phyloP scores from a whole-genome alignment of 2,888 invertebrate species.

The Caenorhabditis angaria region DNA sequence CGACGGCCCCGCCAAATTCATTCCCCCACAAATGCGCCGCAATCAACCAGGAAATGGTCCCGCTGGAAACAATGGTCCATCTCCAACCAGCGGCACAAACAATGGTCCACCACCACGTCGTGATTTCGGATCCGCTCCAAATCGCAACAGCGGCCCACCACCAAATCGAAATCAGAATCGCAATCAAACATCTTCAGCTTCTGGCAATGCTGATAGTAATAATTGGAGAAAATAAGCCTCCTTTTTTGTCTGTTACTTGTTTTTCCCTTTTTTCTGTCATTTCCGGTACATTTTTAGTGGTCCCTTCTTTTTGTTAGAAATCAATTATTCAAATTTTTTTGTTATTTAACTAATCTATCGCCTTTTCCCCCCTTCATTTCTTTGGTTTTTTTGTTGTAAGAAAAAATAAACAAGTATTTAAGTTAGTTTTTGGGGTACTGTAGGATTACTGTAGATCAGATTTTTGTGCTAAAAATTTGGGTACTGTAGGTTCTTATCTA shows the following conservation, averaged over 20 bases:
- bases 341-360: not conserved
- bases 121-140: not conserved
- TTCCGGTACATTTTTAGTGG: conserved; percentile 6
- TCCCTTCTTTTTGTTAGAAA: too few relatives aligned
- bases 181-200: too few relatives aligned
- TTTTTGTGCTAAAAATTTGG: too few relatives aligned
- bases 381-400: too few relatives aligned
- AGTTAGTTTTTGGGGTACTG: too few relatives aligned
- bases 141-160: not conserved
- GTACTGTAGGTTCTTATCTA: too few relatives aligned
- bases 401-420: too few relatives aligned
- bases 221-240: conserved; percentile 44
- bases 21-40: conserved; percentile 22
- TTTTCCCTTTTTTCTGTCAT: conserved; percentile 14
- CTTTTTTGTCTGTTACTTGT: conserved; percentile 10
- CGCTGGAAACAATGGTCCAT: conserved; percentile 14
- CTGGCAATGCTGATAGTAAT: conserved; percentile 32
- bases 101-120: conserved; percentile 7
- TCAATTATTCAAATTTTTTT: conserved; percentile 5
- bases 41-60: conserved; percentile 3
- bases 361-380: too few relatives aligned
- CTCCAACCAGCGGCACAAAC: not conserved
- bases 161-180: not conserved
- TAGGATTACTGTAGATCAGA: too few relatives aligned
- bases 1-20: conserved; percentile 20